phyloP scores from a whole-genome alignment of 1,140 invertebrate genomes.

The Drosophila subobscura region DNA sequence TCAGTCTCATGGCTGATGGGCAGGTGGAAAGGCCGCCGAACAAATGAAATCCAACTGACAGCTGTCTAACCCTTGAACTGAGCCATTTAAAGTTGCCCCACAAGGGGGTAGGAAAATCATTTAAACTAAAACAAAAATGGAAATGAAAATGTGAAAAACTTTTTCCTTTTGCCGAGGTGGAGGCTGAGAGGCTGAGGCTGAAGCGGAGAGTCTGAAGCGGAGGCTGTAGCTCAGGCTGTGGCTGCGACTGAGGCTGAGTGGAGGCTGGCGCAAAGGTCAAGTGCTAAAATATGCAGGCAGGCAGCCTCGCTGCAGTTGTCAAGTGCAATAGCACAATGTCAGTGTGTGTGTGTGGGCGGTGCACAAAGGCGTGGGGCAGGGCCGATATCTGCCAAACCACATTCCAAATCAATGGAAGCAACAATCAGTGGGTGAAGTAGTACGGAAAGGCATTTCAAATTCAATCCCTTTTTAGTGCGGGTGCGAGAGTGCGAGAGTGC shows the following conservation, averaged over 20 bases:
- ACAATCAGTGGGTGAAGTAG: conserved; percentile 24
- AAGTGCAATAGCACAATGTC: conserved; percentile 71
- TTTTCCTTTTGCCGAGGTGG: background rate
- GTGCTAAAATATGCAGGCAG: conserved; percentile 61
- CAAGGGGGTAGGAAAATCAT: conserved; percentile 8
- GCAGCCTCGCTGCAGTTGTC: conserved; percentile 51
- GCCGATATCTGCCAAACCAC: conserved; percentile 2
- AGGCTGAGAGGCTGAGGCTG: too few species aligned
- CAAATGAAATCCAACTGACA: conserved; percentile 40
- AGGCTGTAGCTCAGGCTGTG: too few species aligned
- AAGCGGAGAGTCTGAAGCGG: too few species aligned
- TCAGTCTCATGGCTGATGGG: conserved; percentile 9
- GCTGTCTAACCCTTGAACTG: conserved; percentile 24
- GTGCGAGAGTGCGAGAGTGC: conserved; percentile 53
- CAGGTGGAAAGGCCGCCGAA: conserved; percentile 19
- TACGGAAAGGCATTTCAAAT: conserved; percentile 59
- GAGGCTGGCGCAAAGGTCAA: conserved; percentile 52
- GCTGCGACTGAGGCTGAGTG: background rate
- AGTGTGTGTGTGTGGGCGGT: conserved; percentile 14
- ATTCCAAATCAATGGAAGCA: conserved; percentile 45
- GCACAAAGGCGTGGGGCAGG: background rate
- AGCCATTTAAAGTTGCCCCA: conserved; percentile 9
- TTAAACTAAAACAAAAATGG: conserved; percentile 40
- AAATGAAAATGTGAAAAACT: conserved; percentile 38
- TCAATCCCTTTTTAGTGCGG: conserved; percentile 67